Percentiles rank a stretch among this genome's conserved stretches.
Conservation (phyloP, 2,888 invertebrate genomes). For the Ctenicera cuprea region DNA sequence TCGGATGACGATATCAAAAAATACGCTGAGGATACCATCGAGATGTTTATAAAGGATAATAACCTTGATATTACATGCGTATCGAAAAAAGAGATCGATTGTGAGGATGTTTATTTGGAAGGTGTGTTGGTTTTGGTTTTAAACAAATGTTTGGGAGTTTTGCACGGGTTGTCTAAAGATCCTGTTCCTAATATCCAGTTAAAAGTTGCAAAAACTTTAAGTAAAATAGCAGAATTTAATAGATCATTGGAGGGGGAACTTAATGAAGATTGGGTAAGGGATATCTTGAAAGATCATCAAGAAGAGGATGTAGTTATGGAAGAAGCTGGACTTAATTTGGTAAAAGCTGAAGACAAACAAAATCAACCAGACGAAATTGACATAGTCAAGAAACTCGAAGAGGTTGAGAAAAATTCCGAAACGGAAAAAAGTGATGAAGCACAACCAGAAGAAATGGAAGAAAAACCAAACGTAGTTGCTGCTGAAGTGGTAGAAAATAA, state of each 20-base stretch:
- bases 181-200: constrained; percentile 65
- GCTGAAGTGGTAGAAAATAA: neutral
- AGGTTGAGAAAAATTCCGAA: constrained; percentile 5
- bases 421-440: neutral
- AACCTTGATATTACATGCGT: constrained; percentile 45
- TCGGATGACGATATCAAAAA: constrained; percentile 60
- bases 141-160: constrained; percentile 61
- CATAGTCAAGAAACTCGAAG: constrained; percentile 28
- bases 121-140: constrained; percentile 63
- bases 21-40: constrained; percentile 67
- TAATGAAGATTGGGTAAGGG: constrained; percentile 60
- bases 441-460: neutral
- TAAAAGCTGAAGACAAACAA: neutral
- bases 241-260: constrained; percentile 59
- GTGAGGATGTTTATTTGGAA: constrained; percentile 62
- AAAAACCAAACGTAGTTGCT: neutral
- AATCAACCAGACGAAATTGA: neutral
- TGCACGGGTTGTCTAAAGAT: constrained; percentile 63
- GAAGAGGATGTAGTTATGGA: constrained; percentile 7
- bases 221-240: constrained; percentile 60
- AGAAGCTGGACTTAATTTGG: constrained; percentile 32
- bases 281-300: neutral
- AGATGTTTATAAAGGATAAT: constrained; percentile 59
- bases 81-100: constrained; percentile 47
- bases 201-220: constrained; percentile 62